Conservation (phyloP, 1,140 invertebrate species). For the Euura lappo region DNA sequence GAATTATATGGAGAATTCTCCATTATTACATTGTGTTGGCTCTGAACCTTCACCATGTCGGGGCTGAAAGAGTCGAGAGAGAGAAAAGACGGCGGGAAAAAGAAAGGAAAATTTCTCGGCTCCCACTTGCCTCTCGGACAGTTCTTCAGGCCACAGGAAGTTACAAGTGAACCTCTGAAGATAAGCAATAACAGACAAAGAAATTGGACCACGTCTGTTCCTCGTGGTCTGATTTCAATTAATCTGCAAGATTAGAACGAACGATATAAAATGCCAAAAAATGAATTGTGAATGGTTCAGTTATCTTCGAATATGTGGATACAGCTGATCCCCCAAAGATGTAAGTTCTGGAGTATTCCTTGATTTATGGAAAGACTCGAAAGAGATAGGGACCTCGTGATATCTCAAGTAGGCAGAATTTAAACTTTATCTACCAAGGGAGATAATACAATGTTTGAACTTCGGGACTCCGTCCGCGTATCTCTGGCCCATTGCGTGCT, state of each 20-base stretch:
- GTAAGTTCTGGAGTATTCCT: background rate
- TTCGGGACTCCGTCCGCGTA: background rate
- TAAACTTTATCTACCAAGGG: background rate
- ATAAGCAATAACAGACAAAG: background rate
- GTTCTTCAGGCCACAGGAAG: background rate
- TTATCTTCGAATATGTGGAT: background rate
- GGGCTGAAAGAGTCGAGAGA: background rate
- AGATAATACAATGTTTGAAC: constrained; percentile 1
- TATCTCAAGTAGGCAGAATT: background rate
- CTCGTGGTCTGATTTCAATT: no score
- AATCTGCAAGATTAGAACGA: no score
- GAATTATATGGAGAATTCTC: background rate
- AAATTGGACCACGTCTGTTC: no score
- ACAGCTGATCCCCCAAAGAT: background rate
- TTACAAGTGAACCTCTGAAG: background rate
- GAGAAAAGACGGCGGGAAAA: background rate
- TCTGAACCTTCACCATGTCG: background rate
- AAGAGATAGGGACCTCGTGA: background rate
- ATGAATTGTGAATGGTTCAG: background rate
- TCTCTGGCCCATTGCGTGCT: background rate
- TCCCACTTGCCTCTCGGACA: background rate
- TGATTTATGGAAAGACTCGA: constrained; percentile 2
- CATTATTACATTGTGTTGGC: background rate
- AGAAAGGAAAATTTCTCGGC: background rate
- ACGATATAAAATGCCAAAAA: background rate